Base-by-base conservation (phyloP, 2,113 vertebrate species). In the Ursus arctos region DNA sequence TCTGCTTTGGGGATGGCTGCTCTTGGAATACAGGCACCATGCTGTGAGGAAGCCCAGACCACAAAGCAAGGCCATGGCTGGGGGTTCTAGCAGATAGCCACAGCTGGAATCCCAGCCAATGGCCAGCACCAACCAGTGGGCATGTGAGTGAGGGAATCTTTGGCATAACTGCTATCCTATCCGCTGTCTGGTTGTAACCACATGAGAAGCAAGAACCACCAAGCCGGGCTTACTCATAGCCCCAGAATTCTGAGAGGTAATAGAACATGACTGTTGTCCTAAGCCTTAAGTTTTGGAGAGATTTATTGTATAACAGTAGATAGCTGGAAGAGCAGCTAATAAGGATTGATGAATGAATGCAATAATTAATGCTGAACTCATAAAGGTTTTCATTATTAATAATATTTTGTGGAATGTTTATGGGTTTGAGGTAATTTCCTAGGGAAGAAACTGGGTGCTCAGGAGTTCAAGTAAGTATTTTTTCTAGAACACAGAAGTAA, bases 61-160 rank as follows among this genome's bases (percentile, higher is more conserved):
- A 31, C 26, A 40, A 1, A 33, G 3, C 0, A 21, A 87, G 13
- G 31, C 10, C 10, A n/a, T 0, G 15, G 31, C 33, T 9, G 15
- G 18, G 18, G 8, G 6, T 26, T 71, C 57, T 26, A 71, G 8
- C 15, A 55, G 19, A 47, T 7, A 14, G 18, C 15, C 55, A 10
- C 36, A 72, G 11, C 4, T 33, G 51, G 22, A 16, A 16, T 90
- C 3, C 28, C n/a, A 55, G 6, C 2, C 28, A 2, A 9, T 4
- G n/a, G 14, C 24, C 43, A 63, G 6, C 22, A 47, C 26, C 74
- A 49, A 11, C 4, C n/a, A n/a, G 36, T 8, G 3, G 53, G 15
- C 10, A 5, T 11, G 3, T 24, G 31, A 36, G 28, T 3, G 4
- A 51, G 2, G 40, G 71, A 24, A 9, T 5, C 33, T 28, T 47